Base-by-base conservation (phyloP, 2,113 vertebrate genomes). In the Muscicapa adusta region DNA sequence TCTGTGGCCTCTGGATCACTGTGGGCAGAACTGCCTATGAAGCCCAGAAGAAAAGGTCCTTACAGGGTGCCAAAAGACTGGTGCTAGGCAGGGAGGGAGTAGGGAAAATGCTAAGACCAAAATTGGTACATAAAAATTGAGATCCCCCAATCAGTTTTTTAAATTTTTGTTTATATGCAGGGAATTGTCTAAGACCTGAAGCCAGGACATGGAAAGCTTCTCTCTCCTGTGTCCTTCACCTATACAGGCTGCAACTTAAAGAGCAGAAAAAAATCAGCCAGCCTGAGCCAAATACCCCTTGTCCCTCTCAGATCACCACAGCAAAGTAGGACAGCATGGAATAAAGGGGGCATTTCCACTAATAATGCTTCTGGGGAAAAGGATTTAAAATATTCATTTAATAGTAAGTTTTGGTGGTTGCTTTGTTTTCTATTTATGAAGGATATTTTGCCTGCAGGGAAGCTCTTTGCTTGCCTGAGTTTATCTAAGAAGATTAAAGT, bases 401-500 rank as follows among this genome's bases (percentile, higher is more conserved):
- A 53, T 88, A 79, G 12, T 71, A 70, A 61, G 47, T 47, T 67
- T 56, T 70, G 75, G 77, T 80, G 73, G 51, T 92, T 66, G 26
- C 26, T 91, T 96, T 88, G 83, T 84, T 84, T 83, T 88, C n/a
- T 87, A 5, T 74, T 91, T 95, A 76, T 66, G 40, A 81, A 67
- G 26, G 36, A 62, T 77, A 48, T 92, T 94, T 91, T 93, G 48
- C 76, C 73, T 81, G 65, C 75, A 60, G 80, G 61, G 73, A 84
- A 86, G 61, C 72, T 84, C 76, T 92, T 93, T 84, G 48, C 86
- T 95, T 92, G 76, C 92, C 76, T 86, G 92, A 86, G 63, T 96
- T 95, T 47, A 93, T 94, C 86, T 93, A 86, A 95, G 94, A 85
- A 79, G 88, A 94, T 92, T 95, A 94, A 96, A 58, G 76, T 96